These are phyloP conservation scores for Percopsis transmontana DNA, from an alignment of 2,113 vertebrate species.

Conservation along the genomic window DNA sequence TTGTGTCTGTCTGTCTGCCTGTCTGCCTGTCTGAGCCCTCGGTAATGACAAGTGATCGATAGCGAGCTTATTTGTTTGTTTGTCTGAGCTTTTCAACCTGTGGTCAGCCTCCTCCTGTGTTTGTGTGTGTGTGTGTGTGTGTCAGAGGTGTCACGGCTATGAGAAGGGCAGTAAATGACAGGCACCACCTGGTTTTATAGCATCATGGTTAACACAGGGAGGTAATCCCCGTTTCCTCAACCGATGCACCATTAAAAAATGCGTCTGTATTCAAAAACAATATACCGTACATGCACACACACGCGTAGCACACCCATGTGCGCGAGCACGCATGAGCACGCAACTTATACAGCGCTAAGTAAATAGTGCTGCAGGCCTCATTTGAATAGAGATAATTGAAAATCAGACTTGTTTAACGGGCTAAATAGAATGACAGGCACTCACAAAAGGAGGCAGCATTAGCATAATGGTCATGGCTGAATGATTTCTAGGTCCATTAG, in stretches of 20 bases:
- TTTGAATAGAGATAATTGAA: constrained; percentile 79
- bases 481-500: constrained; percentile 73
- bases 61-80: constrained; percentile 49
- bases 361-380: constrained; percentile 71
- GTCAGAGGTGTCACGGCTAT: constrained; percentile 13
- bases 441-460: constrained; percentile 74
- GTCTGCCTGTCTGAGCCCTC: constrained; percentile 12
- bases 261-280: background rate
- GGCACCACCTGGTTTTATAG: constrained; percentile 46
- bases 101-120: background rate
- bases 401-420: constrained; percentile 78
- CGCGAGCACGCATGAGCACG: constrained; percentile 21
- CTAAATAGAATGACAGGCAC: constrained; percentile 77
- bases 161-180: constrained; percentile 27
- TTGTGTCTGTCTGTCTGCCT: constrained; percentile 56
- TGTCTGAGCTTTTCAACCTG: constrained; percentile 30
- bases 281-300: constrained; percentile 2
- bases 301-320: background rate
- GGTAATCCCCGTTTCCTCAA: constrained; percentile 15
- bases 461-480: constrained; percentile 75
- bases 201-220: constrained; percentile 37
- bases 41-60: constrained; percentile 64
- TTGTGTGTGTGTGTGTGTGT: background rate
- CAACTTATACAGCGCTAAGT: constrained; percentile 55
- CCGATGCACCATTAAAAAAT: no score